phyloP scores from a whole-genome alignment of 2,888 invertebrate species.

The Tanypteryx hageni region DNA sequence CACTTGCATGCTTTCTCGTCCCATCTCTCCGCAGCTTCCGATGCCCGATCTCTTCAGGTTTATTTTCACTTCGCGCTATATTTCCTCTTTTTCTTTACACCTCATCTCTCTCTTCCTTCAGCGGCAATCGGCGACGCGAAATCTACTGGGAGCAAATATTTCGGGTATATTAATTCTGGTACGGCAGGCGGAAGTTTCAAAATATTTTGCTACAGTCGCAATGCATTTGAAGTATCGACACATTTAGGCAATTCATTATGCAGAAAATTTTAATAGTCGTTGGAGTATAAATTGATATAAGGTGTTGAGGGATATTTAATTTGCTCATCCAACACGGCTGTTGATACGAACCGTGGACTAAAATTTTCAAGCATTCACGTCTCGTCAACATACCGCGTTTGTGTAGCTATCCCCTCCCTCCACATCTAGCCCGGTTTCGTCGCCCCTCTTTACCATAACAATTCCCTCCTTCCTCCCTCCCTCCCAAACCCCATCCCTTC shows the following conservation, averaged over 20 bases:
- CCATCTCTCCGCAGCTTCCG: background rate
- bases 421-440: background rate
- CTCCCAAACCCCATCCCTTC: background rate
- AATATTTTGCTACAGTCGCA: too few species aligned
- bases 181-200: too few species aligned
- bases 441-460: background rate
- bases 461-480: background rate
- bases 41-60: background rate
- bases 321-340: background rate
- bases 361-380: background rate
- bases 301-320: background rate
- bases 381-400: background rate
- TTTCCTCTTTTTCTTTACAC: background rate
- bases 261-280: too few species aligned
- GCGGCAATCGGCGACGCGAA: too few species aligned
- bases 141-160: too few species aligned
- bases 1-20: constrained; percentile 33
- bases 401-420: background rate
- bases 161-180: too few species aligned
- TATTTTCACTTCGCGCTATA: background rate
- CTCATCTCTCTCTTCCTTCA: too few species aligned
- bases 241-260: too few species aligned
- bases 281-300: background rate
- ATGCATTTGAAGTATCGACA: too few species aligned
- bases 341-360: background rate